Evolutionary conservation across 2,888 invertebrate species (phyloP).

Genomic region (Dasypolia templi): DNA sequence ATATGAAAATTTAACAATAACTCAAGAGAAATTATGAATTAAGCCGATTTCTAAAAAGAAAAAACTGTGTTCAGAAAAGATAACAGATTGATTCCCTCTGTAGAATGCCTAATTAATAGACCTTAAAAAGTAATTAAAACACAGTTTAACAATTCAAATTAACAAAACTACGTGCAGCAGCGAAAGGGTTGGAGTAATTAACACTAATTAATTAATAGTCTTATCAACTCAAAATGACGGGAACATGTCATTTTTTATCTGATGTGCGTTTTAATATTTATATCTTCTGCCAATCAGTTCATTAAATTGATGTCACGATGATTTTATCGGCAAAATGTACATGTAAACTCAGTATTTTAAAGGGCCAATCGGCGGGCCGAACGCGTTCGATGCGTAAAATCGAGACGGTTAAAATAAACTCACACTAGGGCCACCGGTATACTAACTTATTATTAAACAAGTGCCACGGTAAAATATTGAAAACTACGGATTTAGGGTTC

Average conservation of each 20-base stretch:
- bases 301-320: slow-evolving; percentile 42
- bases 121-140: slow-evolving; percentile 11
- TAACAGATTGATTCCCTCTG: neutral
- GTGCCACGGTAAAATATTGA: too few species aligned
- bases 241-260: slow-evolving; percentile 82
- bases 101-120: neutral
- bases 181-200: slow-evolving; percentile 85
- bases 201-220: slow-evolving; percentile 82
- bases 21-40: neutral
- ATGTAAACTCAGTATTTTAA: too few species aligned
- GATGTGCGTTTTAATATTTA: slow-evolving; percentile 79
- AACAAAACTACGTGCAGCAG: slow-evolving; percentile 58
- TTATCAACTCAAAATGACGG: slow-evolving; percentile 78
- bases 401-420: too few species aligned
- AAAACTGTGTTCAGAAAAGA: neutral
- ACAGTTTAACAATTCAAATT: slow-evolving; percentile 5
- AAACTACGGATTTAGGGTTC: too few species aligned
- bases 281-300: slow-evolving; percentile 61
- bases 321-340: slow-evolving; percentile 57
- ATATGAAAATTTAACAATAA: neutral
- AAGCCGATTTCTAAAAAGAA: neutral
- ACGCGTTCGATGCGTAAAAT: too few species aligned
- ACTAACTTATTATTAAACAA: too few species aligned
- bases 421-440: too few species aligned
- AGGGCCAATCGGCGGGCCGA: too few species aligned